These are phyloP conservation scores for Aphelocoma coerulescens DNA, from an alignment of 2,113 vertebrate genomes.

Conservation along the genomic window DNA sequence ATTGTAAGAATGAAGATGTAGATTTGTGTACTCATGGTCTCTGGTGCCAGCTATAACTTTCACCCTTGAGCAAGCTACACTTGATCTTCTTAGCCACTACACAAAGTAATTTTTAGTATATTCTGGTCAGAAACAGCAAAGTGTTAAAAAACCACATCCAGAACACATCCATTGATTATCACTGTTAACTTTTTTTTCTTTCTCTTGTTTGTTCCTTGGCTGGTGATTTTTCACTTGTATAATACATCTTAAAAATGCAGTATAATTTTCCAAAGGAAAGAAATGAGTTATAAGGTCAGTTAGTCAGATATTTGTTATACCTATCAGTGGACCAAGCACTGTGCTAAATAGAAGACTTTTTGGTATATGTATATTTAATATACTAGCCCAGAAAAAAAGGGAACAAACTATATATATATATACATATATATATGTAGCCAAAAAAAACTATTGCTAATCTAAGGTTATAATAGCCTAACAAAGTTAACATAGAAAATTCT, in stretches of 20 bases:
- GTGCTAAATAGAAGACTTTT: neutral
- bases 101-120: neutral
- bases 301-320: neutral
- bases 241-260: neutral
- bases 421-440: neutral
- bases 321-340: neutral
- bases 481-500: neutral
- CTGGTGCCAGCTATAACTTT: neutral
- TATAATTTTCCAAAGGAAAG: neutral
- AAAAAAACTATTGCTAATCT: neutral
- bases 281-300: neutral
- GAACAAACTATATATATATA: neutral
- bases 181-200: neutral
- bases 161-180: neutral
- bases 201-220: neutral
- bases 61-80: neutral
- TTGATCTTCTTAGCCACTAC: neutral
- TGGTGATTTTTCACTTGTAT: neutral
- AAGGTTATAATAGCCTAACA: neutral
- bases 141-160: neutral
- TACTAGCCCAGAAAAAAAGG: neutral
- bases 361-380: neutral
- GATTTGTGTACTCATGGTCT: neutral
- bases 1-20: neutral
- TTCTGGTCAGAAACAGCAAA: neutral